These are phyloP conservation scores for Peromyscus californicus DNA, from an alignment of 2,113 vertebrate species.

Conservation along the genomic window DNA sequence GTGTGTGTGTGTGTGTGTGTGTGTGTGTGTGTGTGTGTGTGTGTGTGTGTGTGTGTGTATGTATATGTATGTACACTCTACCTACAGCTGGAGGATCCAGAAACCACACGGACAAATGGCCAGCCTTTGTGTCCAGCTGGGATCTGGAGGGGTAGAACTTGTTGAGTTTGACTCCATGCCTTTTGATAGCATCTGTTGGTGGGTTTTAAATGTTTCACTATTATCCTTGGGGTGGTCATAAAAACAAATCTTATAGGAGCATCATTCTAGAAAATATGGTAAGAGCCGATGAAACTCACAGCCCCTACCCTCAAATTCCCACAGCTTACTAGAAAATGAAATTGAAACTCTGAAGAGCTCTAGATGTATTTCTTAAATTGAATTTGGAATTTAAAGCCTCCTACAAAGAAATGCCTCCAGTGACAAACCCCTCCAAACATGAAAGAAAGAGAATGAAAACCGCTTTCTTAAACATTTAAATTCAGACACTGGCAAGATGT, in stretches of 20 bases:
- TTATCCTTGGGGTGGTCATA: not conserved
- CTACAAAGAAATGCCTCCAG: not conserved
- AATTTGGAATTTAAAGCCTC: not conserved
- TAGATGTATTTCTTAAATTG: not conserved
- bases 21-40: not conserved
- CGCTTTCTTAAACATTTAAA: not conserved
- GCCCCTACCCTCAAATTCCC: not conserved
- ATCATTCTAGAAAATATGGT: not conserved
- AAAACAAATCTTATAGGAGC: not conserved
- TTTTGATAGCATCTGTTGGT: accelerated
- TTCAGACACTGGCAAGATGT: not conserved
- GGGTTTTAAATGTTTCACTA: not conserved
- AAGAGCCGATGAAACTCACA: not conserved
- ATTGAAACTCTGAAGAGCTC: not conserved
- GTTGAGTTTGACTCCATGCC: accelerated
- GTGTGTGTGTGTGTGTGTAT: not conserved
- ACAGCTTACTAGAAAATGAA: not conserved
- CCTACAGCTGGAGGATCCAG: accelerated
- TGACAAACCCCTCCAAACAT: not conserved
- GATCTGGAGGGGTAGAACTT: accelerated
- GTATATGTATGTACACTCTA: not conserved
- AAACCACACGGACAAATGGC: accelerated
- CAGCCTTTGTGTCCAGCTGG: accelerated
- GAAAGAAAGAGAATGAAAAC: not conserved
- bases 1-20: not conserved